Percentiles rank a stretch among this genome's conserved stretches.
These are phyloP conservation scores for Blastobasis adustella DNA, from an alignment of 2,888 invertebrate species.

Conservation along the genomic window DNA sequence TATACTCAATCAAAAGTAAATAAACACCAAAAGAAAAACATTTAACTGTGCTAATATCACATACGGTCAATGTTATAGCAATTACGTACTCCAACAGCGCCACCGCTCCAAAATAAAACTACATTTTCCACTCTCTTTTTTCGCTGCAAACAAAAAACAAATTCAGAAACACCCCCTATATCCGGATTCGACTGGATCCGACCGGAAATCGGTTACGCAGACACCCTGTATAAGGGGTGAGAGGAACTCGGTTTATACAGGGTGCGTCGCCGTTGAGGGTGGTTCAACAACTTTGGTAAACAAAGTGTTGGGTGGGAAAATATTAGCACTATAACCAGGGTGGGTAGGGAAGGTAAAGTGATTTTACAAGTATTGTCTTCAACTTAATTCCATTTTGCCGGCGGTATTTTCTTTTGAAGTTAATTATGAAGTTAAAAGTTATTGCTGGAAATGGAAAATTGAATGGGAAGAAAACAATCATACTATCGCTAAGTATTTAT, in stretches of 20 bases:
- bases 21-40: too few relatives aligned
- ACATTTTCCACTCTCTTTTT: too few relatives aligned
- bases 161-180: too few relatives aligned
- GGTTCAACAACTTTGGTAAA: not conserved
- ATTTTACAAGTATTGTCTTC: too few relatives aligned
- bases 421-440: not conserved
- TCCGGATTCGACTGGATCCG: not conserved
- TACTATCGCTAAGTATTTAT: not conserved
- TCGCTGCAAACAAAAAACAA: too few relatives aligned
- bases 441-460: not conserved
- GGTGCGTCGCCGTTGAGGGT: not conserved
- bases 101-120: too few relatives aligned
- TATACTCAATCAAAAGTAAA: too few relatives aligned
- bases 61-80: too few relatives aligned
- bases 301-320: not conserved
- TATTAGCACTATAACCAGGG: not conserved
- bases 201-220: slow-evolving; percentile 1
- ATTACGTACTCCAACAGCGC: too few relatives aligned
- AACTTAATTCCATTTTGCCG: too few relatives aligned
- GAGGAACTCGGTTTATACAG: not conserved
- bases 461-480: not conserved
- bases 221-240: not conserved
- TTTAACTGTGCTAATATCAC: too few relatives aligned
- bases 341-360: too few relatives aligned
- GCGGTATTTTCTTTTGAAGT: not conserved